phyloP scores from a whole-genome alignment of 1,140 invertebrate species.

The Euwallacea fornicatus region DNA sequence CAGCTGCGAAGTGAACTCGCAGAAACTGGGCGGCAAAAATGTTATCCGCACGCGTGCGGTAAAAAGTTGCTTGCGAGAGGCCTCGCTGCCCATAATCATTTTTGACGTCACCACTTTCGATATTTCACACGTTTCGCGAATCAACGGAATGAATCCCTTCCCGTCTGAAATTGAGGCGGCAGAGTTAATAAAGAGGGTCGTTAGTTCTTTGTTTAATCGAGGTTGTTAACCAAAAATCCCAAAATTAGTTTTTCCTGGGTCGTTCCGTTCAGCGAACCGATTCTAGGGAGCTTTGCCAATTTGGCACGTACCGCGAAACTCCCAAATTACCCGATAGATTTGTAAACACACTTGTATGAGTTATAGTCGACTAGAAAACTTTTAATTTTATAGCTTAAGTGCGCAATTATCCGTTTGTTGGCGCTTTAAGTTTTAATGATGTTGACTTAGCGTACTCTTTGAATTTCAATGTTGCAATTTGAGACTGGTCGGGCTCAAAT shows the following conservation, averaged over 20 bases:
- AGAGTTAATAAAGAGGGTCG: neutral
- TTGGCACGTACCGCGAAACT: conserved; percentile 15
- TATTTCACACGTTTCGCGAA: too few relatives aligned
- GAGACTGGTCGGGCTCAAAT: conserved; percentile 19
- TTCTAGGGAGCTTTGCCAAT: conserved; percentile 13
- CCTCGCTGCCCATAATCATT: too few relatives aligned
- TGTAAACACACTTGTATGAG: conserved; percentile 25
- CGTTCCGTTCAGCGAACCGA: neutral
- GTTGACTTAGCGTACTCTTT: conserved; percentile 19
- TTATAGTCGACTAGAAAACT: conserved; percentile 10
- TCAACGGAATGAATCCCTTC: too few relatives aligned
- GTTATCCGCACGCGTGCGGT: too few relatives aligned
- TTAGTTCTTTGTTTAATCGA: too few relatives aligned
- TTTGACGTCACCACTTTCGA: too few relatives aligned
- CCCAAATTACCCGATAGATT: conserved; percentile 14
- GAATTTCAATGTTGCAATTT: conserved; percentile 24
- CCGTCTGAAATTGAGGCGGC: too few relatives aligned
- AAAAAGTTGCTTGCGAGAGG: too few relatives aligned
- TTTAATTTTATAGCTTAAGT: conserved; percentile 22
- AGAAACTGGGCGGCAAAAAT: too few relatives aligned
- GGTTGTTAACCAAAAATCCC: too few relatives aligned
- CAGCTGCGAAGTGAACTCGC: too few relatives aligned
- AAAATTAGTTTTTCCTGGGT: too few relatives aligned
- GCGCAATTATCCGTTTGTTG: conserved; percentile 26
- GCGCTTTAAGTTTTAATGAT: conserved; percentile 27